Conservation (phyloP, 2,888 invertebrate genomes). For the Philaethria dido region DNA sequence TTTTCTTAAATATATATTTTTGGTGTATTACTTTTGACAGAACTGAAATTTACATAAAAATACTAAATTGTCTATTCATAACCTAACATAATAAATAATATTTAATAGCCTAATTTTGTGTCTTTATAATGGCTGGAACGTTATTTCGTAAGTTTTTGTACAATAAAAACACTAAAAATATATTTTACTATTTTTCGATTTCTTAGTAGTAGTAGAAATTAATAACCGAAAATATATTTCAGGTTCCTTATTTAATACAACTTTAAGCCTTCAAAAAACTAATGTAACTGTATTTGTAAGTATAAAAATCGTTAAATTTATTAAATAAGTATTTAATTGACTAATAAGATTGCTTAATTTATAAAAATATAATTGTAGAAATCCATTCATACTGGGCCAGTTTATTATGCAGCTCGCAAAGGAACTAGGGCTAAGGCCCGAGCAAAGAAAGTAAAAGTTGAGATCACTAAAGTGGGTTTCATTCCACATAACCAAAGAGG, state of each 20-base stretch:
- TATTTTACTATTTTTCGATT: background rate
- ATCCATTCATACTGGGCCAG: constrained; percentile 81
- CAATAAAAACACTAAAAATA: background rate
- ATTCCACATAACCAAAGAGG: constrained; percentile 88
- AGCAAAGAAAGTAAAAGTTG: constrained; percentile 90
- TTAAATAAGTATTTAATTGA: constrained; percentile 4
- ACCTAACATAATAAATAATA: constrained; percentile 18
- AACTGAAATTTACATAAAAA: background rate
- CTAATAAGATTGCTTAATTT: background rate
- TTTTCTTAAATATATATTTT: no score
- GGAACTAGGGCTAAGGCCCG: constrained; percentile 91
- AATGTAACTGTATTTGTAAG: constrained; percentile 64
- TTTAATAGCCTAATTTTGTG: constrained; percentile 9
- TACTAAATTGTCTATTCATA: constrained; percentile 9
- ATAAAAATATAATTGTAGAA: constrained; percentile 60
- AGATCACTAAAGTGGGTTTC: constrained; percentile 89
- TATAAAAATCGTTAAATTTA: constrained; percentile 32
- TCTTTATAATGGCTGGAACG: constrained; percentile 61
- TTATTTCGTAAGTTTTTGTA: constrained; percentile 63
- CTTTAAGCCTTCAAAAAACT: constrained; percentile 58
- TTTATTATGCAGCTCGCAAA: constrained; percentile 90
- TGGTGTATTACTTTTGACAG: background rate
- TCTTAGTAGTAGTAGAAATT: constrained; percentile 8
- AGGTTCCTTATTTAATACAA: constrained; percentile 66
- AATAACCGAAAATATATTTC: constrained; percentile 48